Evolutionary conservation across 2,888 invertebrate species (phyloP), one percentile per base, ranked within the genome.

Genomic region (Scaptomyza tumidula): DNA sequence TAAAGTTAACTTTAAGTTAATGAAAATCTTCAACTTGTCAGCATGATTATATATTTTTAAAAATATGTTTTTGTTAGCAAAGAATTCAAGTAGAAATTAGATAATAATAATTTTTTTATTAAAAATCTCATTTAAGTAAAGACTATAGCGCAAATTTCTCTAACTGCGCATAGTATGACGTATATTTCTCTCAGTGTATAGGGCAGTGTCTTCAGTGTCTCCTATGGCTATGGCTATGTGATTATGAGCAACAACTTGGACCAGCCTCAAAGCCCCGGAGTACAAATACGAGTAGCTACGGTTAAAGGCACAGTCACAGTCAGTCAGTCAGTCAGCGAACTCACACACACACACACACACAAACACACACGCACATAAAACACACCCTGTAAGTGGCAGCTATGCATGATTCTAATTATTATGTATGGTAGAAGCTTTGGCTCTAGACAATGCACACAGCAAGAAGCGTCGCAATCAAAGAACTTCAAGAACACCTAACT

Each of bases 401-500:
- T 63, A 72, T 82, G 82, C 80, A 82, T 85, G 86, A 83, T 83
- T 86, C 83, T 83, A 86, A 83, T 83, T 83, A 83, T 83, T 83
- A 86, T 83, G 86, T 86, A 80, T 75, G 75, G 68, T 24, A 59
- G 58, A 58, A 61, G 67, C 65, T 71, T 61, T 72, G 80, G 58
- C 67, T 78, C 68, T 48, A 79, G 77, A 85, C 85, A 82, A 81
- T 75, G 80, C 77, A 50, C 77, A 50, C 41, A 75, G 67, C 75
- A 39, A 39, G 39, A 7, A 67, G 60, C 69, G 59, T 56, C 35
- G 35, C 35, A 58, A 60, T 48, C 74, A 65, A 62, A 75, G 67
- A 60, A 41, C 41, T 37, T 45, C 55, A 45, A 65, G 37, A 39
- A 29, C 29, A 29, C 29, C 29, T 29, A 3, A 29, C 6, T 29